Evolutionary conservation across 2,888 invertebrate species (phyloP), one percentile per base, ranked within the genome.

Genomic region (Brenthis daphne): DNA sequence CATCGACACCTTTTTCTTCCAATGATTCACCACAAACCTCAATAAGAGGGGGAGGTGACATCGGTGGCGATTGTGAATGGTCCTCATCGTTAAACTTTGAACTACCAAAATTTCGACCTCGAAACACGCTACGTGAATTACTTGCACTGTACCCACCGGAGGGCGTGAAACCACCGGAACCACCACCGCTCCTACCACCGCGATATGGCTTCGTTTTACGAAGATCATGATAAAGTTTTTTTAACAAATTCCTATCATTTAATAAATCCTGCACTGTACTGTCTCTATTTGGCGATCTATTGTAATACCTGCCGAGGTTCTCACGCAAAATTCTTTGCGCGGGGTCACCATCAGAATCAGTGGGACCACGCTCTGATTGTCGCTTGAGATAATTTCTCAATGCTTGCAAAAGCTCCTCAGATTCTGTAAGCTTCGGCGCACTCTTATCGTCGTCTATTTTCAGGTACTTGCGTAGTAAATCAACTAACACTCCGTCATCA

Each of bases 141-240:
- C 69, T 94, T 88, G 69, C 94, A 92, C 73, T 91, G 86, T 74
- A 74, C 50, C 69, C 75, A 58, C 74, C 72, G 77, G 85, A 80
- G 74, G 83, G 81, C 73, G 83, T 83, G 74, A 92, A 94, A n/a
- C 72, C 72, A 57, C 74, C 65, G n/a, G 64, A 51, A 56, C 87
- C 89, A 65, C 48, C 81, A 63, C 63, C 63, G 55, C 43, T 85
- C 57, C 92, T 83, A 71, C 85, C 86, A 66, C 89, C 89, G 66
- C 90, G 83, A 75, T 92, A 93, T 50, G 92, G 90, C 77, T 95
- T 94, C 37, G 96, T 94, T 79, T 95, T 95, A 74, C 96, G 93
- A 75, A 96, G 89, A 79, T 96, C 96, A 81, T 96, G 95, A 80
- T 96, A 96, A 47, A 96, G 88, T 82, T 94, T 95, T 83, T 96